Conservation (phyloP, 2,888 invertebrate genomes). For the Latheticus oryzae region DNA sequence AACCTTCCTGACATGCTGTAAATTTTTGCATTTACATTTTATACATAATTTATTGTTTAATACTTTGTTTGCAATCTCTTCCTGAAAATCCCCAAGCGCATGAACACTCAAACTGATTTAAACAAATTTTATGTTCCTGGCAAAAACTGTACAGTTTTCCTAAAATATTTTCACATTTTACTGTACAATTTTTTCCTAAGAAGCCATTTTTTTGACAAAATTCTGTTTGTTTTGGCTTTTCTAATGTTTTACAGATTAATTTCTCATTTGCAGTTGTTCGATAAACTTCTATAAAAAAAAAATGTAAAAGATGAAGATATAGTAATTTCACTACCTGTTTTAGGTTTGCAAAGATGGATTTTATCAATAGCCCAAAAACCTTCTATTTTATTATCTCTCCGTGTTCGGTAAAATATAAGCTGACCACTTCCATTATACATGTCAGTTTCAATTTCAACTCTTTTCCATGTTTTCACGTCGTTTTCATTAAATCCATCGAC, state of each 20-base stretch:
- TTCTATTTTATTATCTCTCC: background rate
- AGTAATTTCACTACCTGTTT: background rate
- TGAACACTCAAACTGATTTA: background rate
- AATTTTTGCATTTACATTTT: too few relatives aligned
- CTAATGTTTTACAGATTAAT: too few relatives aligned
- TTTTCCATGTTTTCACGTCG: background rate
- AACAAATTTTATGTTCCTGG: slow-evolving; percentile 1
- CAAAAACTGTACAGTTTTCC: background rate
- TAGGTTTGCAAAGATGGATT: slow-evolving; percentile 1
- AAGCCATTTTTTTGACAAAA: too few relatives aligned
- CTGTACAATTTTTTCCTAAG: too few relatives aligned
- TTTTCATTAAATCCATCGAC: background rate
- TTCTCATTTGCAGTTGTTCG: too few relatives aligned
- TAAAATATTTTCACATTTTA: background rate
- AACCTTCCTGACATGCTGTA: too few relatives aligned
- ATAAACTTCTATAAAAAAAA: too few relatives aligned
- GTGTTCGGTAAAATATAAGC: background rate
- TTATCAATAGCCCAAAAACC: slow-evolving; percentile 4
- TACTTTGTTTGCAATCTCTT: too few relatives aligned
- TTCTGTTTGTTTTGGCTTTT: too few relatives aligned
- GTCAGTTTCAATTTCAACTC: slow-evolving; percentile 1
- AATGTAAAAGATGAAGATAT: too few relatives aligned
- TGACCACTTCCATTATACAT: background rate
- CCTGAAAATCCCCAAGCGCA: slow-evolving; percentile 1
- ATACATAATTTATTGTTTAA: too few relatives aligned